Base-by-base conservation (phyloP, 2,113 vertebrate species). In the Pseudorhombus dupliciocellatus region DNA sequence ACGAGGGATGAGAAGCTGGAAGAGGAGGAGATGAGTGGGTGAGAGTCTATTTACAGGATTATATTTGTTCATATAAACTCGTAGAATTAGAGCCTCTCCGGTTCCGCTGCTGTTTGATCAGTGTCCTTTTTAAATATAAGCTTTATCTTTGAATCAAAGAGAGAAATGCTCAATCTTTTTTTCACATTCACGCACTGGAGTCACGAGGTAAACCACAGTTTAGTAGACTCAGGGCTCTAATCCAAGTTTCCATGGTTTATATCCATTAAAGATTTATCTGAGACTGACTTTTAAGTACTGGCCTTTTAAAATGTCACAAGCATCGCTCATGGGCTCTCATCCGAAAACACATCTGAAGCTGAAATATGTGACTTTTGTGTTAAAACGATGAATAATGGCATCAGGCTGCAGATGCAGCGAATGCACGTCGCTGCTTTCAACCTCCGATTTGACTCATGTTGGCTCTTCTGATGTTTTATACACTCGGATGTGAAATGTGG, bases 1-100 rank as follows among this genome's bases (percentile, higher is more conserved):
- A 69, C 4, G 10, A 61, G 24, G 52, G 72, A 70, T 4, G 52
- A 52, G 15, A 61, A 28, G 63, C 51, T 63, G 22, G 42, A 58
- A 5, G 42, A 24, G 57, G 76, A 80, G 80, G 76, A 53, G 75
- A 53, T 2, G 63, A 83, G 60, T 66, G 66, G 69, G 65, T 18
- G 21, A 21, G 73, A 86, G 75, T 60, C 69, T 81, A 82, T 87
- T 86, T 88, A 40, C 37, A 40, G 37, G 1, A 6, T 40, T 3
- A 28, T 28, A 28, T 28, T 28, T 28, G 26, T 5, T 28, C 26
- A 28, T 28, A 3, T 28, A 28, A 28, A 28, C 26, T 3, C 26
- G 26, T 28, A 28, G 26, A 28, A 28, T 28, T 3, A 28, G 5
- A 28, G 26, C 26, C 3, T 28, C 26, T 28, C 26, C 5, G 26